Conservation (phyloP, 2,888 invertebrate genomes). For the Gonocerus acuteangulatus region DNA sequence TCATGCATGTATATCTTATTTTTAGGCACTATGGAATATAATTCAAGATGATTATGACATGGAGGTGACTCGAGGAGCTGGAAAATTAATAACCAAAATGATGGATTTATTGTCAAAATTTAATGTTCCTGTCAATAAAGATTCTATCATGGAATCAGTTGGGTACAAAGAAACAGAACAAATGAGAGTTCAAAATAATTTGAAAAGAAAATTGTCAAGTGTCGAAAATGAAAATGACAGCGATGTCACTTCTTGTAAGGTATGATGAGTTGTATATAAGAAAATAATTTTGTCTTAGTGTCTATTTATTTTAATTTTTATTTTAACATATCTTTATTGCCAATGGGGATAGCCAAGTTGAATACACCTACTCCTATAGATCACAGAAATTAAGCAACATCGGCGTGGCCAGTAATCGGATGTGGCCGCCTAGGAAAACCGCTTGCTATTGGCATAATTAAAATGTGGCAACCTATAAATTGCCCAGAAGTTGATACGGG, state of each 20-base stretch:
- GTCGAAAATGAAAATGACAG: neutral
- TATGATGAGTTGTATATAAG: neutral
- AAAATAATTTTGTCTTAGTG: neutral
- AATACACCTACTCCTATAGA: too few species aligned
- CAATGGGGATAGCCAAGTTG: too few species aligned
- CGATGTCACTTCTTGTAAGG: neutral
- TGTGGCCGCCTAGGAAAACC: too few species aligned
- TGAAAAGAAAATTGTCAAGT: neutral
- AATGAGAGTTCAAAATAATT: neutral
- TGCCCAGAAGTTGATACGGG: too few species aligned
- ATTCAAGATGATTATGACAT: constrained; percentile 63
- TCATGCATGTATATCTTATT: neutral
- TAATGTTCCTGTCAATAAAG: constrained; percentile 40
- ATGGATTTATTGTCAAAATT: constrained; percentile 51
- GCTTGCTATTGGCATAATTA: too few species aligned
- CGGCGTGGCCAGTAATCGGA: too few species aligned
- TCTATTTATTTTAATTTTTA: too few species aligned
- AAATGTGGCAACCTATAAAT: too few species aligned
- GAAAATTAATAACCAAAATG: constrained; percentile 50
- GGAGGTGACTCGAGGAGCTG: constrained; percentile 58
- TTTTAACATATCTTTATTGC: too few species aligned
- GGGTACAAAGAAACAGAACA: neutral
- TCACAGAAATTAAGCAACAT: too few species aligned
- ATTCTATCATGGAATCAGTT: too few species aligned
- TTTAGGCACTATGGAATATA: constrained; percentile 46